Percentiles rank a stretch among this genome's conserved stretches.
These are phyloP conservation scores for Neotoma lepida DNA, from an alignment of 2,113 vertebrate species.

Conservation along the genomic window DNA sequence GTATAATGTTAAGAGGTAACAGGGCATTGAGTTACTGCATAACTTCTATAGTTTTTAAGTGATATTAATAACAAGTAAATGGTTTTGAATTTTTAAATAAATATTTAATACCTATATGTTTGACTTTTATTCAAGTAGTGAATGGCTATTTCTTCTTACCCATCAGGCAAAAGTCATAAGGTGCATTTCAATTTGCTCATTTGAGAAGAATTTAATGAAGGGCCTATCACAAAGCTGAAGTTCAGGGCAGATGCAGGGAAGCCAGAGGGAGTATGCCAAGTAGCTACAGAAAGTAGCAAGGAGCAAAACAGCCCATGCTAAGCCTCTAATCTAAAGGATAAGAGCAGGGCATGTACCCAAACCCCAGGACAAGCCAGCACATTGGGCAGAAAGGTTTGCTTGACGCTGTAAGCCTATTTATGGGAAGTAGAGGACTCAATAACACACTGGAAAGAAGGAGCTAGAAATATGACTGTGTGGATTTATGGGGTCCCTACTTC, in stretches of 20 bases:
- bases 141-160: background rate
- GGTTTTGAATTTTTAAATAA: constrained; percentile 76
- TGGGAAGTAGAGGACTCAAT: background rate
- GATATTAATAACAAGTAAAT: constrained; percentile 67
- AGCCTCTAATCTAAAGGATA: background rate
- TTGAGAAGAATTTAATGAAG: background rate
- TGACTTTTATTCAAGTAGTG: constrained; percentile 63
- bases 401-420: background rate
- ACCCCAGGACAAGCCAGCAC: background rate
- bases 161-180: background rate
- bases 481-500: background rate
- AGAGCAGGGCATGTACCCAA: too few species aligned
- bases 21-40: constrained; percentile 57
- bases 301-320: background rate
- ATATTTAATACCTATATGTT: constrained; percentile 72
- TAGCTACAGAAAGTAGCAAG: background rate
- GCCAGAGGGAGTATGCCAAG: background rate
- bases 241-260: background rate
- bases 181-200: background rate
- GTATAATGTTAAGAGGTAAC: constrained; percentile 70
- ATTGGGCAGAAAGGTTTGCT: background rate
- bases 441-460: fast-evolving
- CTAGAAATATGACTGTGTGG: background rate
- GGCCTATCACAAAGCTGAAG: background rate
- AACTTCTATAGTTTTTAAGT: constrained; percentile 61